A percentile compares a stretch with the other conserved stretches of the same genome.
These are phyloP conservation scores for Dicyrtoma fusca DNA, from an alignment of 2,888 invertebrate genomes.

Conservation along the genomic window DNA sequence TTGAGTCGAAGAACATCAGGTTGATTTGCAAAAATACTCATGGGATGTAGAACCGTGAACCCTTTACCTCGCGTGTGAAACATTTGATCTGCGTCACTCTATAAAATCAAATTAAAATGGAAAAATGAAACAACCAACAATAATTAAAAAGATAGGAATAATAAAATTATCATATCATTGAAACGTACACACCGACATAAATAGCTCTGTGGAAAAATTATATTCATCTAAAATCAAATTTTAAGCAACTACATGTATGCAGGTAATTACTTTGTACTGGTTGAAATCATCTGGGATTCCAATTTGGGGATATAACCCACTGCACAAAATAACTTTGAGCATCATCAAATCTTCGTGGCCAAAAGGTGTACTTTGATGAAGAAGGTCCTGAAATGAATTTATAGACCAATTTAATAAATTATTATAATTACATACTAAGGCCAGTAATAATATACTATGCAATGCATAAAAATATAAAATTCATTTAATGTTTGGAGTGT, in stretches of 20 bases:
- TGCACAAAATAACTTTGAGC: conserved; percentile 80
- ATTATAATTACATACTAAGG: conserved; percentile 5
- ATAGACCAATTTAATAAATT: too few relatives aligned
- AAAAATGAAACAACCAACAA: conserved; percentile 3
- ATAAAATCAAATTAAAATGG: conserved; percentile 58
- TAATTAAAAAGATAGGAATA: too few relatives aligned
- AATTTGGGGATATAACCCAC: conserved; percentile 93
- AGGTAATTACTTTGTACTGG: conserved; percentile 54
- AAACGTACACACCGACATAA: conserved; percentile 7
- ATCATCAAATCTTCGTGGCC: conserved; percentile 71
- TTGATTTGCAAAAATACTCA: conserved; percentile 82
- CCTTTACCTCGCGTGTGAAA: conserved; percentile 87
- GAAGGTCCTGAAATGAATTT: conserved; percentile 61
- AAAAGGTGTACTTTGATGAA: conserved; percentile 68
- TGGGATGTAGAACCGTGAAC: conserved; percentile 87
- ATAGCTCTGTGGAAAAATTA: too few relatives aligned
- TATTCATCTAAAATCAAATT: not conserved
- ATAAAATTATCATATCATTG: not conserved
- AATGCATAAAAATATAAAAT: too few relatives aligned
- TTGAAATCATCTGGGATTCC: conserved; percentile 95
- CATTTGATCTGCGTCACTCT: conserved; percentile 77
- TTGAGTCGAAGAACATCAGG: conserved; percentile 76
- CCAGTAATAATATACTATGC: too few relatives aligned
- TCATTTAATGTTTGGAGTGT: too few relatives aligned
- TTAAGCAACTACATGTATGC: not conserved